These are phyloP conservation scores for Psilanteris sp. DNA, from an alignment of 1,140 invertebrate genomes.

Conservation along the genomic window DNA sequence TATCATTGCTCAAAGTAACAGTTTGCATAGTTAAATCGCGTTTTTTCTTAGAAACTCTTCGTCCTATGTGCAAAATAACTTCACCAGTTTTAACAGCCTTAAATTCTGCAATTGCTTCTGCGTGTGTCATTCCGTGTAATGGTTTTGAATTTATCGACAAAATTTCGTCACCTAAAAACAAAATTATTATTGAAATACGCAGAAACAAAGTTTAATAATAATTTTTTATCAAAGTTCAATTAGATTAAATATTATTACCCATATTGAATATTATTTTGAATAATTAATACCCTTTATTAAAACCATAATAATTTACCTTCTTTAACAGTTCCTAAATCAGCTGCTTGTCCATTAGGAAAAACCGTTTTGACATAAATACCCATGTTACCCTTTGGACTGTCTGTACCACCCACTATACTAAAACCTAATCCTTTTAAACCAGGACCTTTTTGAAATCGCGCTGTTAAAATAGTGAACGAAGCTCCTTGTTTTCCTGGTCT, in stretches of 20 bases:
- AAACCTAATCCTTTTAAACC: conserved; percentile 93
- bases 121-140: conserved; percentile 91
- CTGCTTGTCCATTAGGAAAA: conserved; percentile 92
- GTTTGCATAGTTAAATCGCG: conserved; percentile 68
- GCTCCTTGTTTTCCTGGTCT: conserved; percentile 76
- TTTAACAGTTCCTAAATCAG: conserved; percentile 88
- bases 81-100: conserved; percentile 92
- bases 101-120: conserved; percentile 93
- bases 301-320: no score
- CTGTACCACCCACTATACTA: conserved; percentile 93
- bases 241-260: no score
- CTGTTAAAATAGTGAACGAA: conserved; percentile 80
- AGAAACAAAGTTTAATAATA: no score
- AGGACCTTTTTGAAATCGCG: conserved; percentile 88
- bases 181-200: no score
- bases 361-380: conserved; percentile 96
- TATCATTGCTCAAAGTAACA: conserved; percentile 32
- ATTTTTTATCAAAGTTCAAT: no score
- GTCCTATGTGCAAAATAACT: conserved; percentile 89
- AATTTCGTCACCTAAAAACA: conserved; percentile 92
- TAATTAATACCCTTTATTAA: no score
- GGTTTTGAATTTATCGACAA: conserved; percentile 91
- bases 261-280: no score
- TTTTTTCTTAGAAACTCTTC: conserved; percentile 81
- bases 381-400: conserved; percentile 92